Evolutionary conservation across 1,140 invertebrate genomes (phyloP), one percentile per base, ranked within the genome.

Genomic region (Pinna nobilis): DNA sequence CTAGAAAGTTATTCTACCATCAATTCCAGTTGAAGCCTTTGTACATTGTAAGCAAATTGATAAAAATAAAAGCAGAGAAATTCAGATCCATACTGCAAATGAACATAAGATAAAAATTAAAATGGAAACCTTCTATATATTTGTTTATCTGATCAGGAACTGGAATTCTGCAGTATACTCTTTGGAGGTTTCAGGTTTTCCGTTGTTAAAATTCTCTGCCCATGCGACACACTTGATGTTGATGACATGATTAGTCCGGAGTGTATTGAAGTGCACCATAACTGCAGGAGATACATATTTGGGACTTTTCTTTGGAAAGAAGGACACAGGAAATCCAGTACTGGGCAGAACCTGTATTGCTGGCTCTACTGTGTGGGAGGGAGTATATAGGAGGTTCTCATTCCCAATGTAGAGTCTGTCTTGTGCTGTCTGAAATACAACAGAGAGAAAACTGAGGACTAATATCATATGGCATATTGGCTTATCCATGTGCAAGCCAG

Each of bases 171-270:
- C 59, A 9, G 59, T 63, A 44, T 63, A 63, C 18, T 41, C 28
- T 28, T 63, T 37, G 13, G 59, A 25, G 18, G 28, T 35, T 25
- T 63, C 39, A 9, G 59, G 59, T 28, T 63, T 35, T 63, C 59
- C 59, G 2, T 28, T 9, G 11, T 41, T 35, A 0, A 23, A 35
- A 44, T 63, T 63, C 11, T 33, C n/a, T 37, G 39, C 59, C 59
- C 59, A 63, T 7, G 59, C 59, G 15, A 63, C 59, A 63, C 59
- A 63, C 13, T 63, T 63, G 59, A 63, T 63, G 18, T 35, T 18
- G 25, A 63, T 44, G 13, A 25, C 6, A 13, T 44, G 59, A 63
- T 63, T 63, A 23, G 39, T 41, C 59, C 39, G 39, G 39, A 63
- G 18, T 1, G 59, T 63, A 20, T 59, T 59, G 39, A 63, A 63